Percentiles rank a stretch among this genome's conserved stretches.
Conservation (phyloP, 2,888 invertebrate genomes). For the Drosophila algonquin region DNA sequence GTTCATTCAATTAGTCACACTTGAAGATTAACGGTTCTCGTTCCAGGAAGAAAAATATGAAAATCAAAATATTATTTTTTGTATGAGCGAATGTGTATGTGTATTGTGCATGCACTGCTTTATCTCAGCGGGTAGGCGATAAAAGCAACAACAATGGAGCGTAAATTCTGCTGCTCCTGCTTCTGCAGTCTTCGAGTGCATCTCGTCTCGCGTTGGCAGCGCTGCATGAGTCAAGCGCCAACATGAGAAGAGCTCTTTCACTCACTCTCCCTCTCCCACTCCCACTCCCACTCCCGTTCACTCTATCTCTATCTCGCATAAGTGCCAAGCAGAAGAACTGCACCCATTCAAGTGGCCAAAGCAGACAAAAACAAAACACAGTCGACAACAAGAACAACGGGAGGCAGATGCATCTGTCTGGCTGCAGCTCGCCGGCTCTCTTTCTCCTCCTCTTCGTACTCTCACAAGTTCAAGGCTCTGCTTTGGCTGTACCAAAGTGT, state of each 20-base stretch:
- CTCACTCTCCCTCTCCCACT: conserved; percentile 25
- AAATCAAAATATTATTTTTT: conserved; percentile 21
- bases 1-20: conserved; percentile 21
- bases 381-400: conserved; percentile 38
- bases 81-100: not conserved
- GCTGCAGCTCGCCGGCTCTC: conserved; percentile 5
- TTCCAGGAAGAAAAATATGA: conserved; percentile 4
- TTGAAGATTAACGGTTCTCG: not conserved
- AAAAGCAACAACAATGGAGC: conserved; percentile 38
- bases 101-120: conserved; percentile 6
- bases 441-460: conserved; percentile 4
- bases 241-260: conserved; percentile 35
- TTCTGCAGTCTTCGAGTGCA: conserved; percentile 46
- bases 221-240: conserved; percentile 77
- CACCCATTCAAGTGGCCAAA: conserved; percentile 46
- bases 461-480: conserved; percentile 80
- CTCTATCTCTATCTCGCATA: conserved; percentile 59
- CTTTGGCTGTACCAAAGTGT: not conserved
- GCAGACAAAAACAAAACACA: conserved; percentile 41
- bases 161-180: conserved; percentile 20
- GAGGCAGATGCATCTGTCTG: conserved; percentile 46
- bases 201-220: conserved; percentile 49
- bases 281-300: not conserved
- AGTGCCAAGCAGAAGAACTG: conserved; percentile 54
- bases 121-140: conserved; percentile 46